Conservation (phyloP, 2,113 vertebrate genomes). For the Coturnix japonica region DNA sequence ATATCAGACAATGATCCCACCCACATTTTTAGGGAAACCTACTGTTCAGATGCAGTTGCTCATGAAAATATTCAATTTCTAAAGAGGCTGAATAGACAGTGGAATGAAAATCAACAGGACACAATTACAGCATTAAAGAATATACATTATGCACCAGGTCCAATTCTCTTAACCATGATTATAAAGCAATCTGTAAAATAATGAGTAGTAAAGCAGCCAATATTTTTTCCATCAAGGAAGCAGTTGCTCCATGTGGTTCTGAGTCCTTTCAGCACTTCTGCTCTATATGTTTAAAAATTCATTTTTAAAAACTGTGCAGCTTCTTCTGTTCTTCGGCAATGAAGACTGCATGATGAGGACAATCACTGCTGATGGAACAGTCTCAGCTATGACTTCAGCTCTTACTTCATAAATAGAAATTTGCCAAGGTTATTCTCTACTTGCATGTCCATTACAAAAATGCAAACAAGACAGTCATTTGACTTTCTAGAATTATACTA, state of each 20-base stretch:
- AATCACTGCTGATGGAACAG: neutral
- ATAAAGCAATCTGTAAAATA: constrained; percentile 22
- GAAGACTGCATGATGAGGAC: neutral
- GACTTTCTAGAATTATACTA: neutral
- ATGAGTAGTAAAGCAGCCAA: constrained; percentile 1
- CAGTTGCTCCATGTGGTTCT: neutral
- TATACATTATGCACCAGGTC: constrained; percentile 12
- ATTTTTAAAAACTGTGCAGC: neutral
- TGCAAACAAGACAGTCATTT: neutral
- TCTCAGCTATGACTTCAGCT: neutral
- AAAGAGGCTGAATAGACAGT: neutral
- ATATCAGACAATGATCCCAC: neutral
- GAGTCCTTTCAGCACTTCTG: constrained; percentile 14
- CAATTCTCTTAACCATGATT: neutral
- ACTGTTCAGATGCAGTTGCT: neutral
- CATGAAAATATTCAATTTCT: neutral
- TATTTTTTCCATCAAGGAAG: constrained; percentile 29
- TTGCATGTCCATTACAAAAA: neutral
- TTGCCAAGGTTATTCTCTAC: neutral
- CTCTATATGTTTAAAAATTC: neutral
- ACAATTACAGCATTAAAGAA: constrained; percentile 3
- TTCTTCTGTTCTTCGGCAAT: neutral
- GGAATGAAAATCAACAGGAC: constrained; percentile 19
- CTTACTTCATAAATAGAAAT: constrained; percentile 13
- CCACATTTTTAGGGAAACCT: neutral